A percentile compares a stretch with the other conserved stretches of the same genome.
These are phyloP conservation scores for Egretta garzetta DNA, from an alignment of 2,113 vertebrate species.

Conservation along the genomic window DNA sequence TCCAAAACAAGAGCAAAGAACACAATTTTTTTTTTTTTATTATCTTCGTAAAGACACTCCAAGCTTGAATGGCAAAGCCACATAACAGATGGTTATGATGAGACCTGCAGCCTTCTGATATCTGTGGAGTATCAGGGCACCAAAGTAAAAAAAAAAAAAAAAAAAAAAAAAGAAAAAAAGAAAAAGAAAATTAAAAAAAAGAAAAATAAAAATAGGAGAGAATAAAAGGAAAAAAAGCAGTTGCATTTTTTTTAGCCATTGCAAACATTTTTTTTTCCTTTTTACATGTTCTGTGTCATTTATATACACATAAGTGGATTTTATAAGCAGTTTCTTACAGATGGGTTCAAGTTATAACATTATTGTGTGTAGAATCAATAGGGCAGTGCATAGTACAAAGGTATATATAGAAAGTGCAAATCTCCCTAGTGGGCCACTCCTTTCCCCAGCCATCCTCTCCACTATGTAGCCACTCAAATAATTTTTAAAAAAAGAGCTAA, in stretches of 20 bases:
- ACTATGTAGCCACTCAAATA: slow-evolving; percentile 85
- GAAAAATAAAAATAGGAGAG: neutral
- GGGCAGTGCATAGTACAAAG: slow-evolving; percentile 99
- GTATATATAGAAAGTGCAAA: slow-evolving; percentile 99
- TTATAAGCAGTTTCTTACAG: slow-evolving; percentile 87
- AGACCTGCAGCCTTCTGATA: slow-evolving; percentile 85
- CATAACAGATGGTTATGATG: slow-evolving; percentile 88
- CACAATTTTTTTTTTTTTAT: slow-evolving; percentile 93
- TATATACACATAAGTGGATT: slow-evolving; percentile 93
- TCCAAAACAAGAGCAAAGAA: slow-evolving; percentile 99
- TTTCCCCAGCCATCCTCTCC: slow-evolving; percentile 80
- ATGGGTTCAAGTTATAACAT: slow-evolving; percentile 98
- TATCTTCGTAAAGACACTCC: slow-evolving; percentile 95
- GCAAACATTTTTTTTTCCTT: slow-evolving; percentile 71
- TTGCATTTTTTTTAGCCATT: slow-evolving; percentile 71
- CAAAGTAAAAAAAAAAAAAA: slow-evolving; percentile 58
- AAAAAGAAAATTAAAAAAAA: neutral
- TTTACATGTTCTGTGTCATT: slow-evolving; percentile 85
- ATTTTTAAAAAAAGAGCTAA: slow-evolving; percentile 78
- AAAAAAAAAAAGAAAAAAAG: neutral
- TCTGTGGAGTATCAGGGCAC: slow-evolving; percentile 92
- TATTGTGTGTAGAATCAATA: slow-evolving; percentile 99
- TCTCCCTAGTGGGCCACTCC: slow-evolving; percentile 89
- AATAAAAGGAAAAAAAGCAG: slow-evolving; percentile 58
- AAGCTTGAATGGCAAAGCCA: slow-evolving; percentile 96